phyloP scores from a whole-genome alignment of 2,113 vertebrate genomes.

The Anhinga anhinga region DNA sequence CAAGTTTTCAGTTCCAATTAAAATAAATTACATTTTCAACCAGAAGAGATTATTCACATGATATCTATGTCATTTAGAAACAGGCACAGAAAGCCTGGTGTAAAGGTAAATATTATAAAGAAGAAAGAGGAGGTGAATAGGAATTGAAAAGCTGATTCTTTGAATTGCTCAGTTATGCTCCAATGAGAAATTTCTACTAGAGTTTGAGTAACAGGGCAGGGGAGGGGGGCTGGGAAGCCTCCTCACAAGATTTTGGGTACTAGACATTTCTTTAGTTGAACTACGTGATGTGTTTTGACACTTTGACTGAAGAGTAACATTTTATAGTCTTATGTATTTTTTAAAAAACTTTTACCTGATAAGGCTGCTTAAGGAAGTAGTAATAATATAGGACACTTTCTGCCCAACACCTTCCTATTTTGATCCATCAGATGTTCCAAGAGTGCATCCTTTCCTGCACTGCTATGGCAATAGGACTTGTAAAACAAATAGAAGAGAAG shows the following conservation, averaged over 20 bases:
- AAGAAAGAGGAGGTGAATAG: neutral
- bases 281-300: neutral
- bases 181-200: neutral
- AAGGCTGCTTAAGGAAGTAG: neutral
- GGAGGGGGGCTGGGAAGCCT: neutral
- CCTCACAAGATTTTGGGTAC: neutral
- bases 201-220: neutral
- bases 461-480: neutral
- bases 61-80: neutral
- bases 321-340: neutral
- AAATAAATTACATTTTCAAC: constrained; percentile 50
- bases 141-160: neutral
- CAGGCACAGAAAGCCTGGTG: neutral
- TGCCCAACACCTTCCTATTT: neutral
- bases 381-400: neutral
- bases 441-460: neutral
- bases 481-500: neutral
- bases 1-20: constrained; percentile 58
- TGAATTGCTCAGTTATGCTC: neutral
- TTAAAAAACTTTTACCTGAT: accelerated
- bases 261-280: neutral
- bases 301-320: neutral
- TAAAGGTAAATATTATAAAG: neutral
- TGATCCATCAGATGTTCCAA: neutral
- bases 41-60: neutral